Evolutionary conservation across 2,888 invertebrate genomes (phyloP), one percentile per base, ranked within the genome.

Genomic region (Drosophila mulleri): DNA sequence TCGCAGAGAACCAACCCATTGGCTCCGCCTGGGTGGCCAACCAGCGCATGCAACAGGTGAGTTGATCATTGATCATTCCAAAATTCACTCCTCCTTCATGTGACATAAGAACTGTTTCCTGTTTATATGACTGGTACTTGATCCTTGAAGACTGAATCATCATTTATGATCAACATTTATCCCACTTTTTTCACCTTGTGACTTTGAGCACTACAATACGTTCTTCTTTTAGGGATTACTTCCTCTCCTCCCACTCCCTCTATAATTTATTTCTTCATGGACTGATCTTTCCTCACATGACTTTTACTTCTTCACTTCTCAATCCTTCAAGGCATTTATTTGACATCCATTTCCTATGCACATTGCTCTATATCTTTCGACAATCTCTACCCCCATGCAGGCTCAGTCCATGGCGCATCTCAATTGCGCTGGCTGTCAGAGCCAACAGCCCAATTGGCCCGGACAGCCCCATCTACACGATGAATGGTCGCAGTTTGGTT

Each of bases 401-500:
- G 95, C 96, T 0, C 96, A 96, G 83, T 96, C 96, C 0, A 94
- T 96, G 94, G 95, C 96, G 0, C 96, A 96, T 58, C 89, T 96
- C 9, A 95, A 95, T 86, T 95, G 95, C 77, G 94, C 94, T 35
- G 94, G 94, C 53, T 95, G 95, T 75, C 94, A 93, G 79, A 90
- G 90, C 32, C 89, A 82, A 60, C 89, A 88, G 60, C 88, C 84
- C 4, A 78, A 63, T 18, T 85, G 89, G 88, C 32, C 78, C 0
- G 32, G 23, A 12, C 52, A 52, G 11, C 69, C 67, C 14, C 89
- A 78, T 23, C 73, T 74, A 11, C 88, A 78, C 54, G 90, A 86
- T 61, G 91, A 89, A 4, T 93, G 92, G 92, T 82, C 80, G 12
- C 91, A 90, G 63, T 82, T 92, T 32, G 80, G 87, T 8, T 89